phyloP scores from a whole-genome alignment of 1,140 invertebrate genomes.

The Akabosia matsudoensis region DNA sequence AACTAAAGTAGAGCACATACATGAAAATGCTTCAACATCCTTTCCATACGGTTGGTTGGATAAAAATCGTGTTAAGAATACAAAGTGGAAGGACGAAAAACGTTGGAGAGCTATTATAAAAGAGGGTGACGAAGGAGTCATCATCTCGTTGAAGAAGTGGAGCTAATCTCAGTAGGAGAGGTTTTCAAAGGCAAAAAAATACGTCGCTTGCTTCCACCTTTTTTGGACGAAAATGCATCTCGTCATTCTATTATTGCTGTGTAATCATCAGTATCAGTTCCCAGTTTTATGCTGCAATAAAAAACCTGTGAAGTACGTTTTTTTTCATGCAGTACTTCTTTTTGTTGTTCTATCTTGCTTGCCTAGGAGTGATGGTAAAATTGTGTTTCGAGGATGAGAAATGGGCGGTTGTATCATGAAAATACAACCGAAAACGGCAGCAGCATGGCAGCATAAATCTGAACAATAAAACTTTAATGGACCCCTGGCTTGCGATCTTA shows the following conservation, averaged over 20 bases:
- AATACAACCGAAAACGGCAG: not conserved
- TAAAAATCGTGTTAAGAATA: too few species aligned
- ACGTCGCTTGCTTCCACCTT: not conserved
- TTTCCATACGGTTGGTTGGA: too few species aligned
- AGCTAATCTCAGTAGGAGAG: not conserved
- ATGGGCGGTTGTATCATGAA: not conserved
- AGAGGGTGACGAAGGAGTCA: too few species aligned
- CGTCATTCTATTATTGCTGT: not conserved
- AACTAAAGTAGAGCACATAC: too few species aligned
- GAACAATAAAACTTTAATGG: slow-evolving; percentile 6
- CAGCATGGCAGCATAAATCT: not conserved
- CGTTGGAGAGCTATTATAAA: too few species aligned
- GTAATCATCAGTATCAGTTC: not conserved
- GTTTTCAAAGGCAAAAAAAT: not conserved
- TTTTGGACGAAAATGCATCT: not conserved
- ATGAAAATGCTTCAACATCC: too few species aligned
- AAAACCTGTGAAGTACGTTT: not conserved
- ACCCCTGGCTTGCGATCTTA: not conserved
- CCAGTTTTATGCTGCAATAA: not conserved
- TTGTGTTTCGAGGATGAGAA: not conserved
- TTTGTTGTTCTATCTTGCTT: not conserved
- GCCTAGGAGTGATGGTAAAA: not conserved
- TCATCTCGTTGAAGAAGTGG: not conserved
- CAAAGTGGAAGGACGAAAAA: too few species aligned
- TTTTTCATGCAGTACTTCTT: not conserved